Percentiles rank a stretch among this genome's conserved stretches.
Conservation (phyloP, 2,888 invertebrate genomes). For the Epirrita christyi region DNA sequence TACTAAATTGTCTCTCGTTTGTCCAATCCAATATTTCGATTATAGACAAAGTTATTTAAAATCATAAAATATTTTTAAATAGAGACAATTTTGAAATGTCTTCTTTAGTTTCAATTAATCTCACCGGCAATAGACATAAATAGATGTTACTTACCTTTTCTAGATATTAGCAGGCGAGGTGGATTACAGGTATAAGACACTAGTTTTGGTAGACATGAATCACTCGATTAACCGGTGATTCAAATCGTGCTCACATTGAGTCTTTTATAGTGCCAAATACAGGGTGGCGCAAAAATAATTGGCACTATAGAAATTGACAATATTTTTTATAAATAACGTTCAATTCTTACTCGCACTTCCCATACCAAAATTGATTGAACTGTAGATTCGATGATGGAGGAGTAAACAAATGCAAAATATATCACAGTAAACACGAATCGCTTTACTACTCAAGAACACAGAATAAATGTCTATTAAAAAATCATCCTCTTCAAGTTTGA, state of each 20-base stretch:
- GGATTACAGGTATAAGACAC: constrained; percentile 47
- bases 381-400: too few relatives aligned
- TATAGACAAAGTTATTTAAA: constrained; percentile 17
- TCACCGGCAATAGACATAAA: constrained; percentile 38
- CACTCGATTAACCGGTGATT: constrained; percentile 42
- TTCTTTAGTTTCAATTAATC: constrained; percentile 34
- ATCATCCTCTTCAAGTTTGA: too few relatives aligned
- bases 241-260: constrained; percentile 51
- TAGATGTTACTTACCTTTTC: constrained; percentile 34
- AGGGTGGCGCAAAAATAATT: too few relatives aligned
- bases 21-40: constrained; percentile 24
- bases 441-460: too few relatives aligned
- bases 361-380: too few relatives aligned
- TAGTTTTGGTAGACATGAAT: constrained; percentile 46
- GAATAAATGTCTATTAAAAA: too few relatives aligned
- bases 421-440: too few relatives aligned
- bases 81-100: constrained; percentile 13
- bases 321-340: too few relatives aligned
- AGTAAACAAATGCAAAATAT: too few relatives aligned
- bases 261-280: constrained; percentile 48
- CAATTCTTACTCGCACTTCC: too few relatives aligned
- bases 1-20: constrained; percentile 8
- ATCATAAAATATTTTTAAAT: constrained; percentile 7
- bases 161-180: constrained; percentile 41
- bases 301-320: too few relatives aligned